Conservation (phyloP, 2,888 invertebrate species). For the Lissocephala sabroskyi region DNA sequence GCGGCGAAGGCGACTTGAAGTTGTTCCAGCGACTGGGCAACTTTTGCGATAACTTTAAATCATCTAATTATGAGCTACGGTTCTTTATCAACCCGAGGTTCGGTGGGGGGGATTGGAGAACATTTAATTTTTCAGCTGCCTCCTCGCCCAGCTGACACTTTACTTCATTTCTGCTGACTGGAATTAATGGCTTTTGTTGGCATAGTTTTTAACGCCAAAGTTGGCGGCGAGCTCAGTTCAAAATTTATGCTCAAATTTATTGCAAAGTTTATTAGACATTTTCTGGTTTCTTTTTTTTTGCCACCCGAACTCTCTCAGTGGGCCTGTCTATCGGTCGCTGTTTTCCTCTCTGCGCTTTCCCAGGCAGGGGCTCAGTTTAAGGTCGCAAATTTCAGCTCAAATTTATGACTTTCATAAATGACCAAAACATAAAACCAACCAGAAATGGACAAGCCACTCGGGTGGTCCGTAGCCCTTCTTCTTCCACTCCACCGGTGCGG, state of each 20-base stretch:
- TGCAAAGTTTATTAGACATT: constrained; percentile 64
- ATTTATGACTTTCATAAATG: constrained; percentile 68
- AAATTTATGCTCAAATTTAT: constrained; percentile 64
- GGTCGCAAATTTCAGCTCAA: constrained; percentile 36
- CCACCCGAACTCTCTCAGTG: too few relatives aligned
- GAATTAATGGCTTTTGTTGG: constrained; percentile 67
- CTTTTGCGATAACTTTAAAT: constrained; percentile 67
- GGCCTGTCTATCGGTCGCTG: too few relatives aligned
- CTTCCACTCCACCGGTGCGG: background rate
- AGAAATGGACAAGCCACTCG: too few relatives aligned
- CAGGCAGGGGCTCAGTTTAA: too few relatives aligned
- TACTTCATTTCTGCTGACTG: constrained; percentile 62
- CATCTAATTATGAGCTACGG: constrained; percentile 60
- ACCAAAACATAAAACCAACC: constrained; percentile 48
- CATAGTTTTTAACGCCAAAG: constrained; percentile 61
- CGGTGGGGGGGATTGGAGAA: background rate
- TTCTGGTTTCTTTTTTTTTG: constrained; percentile 27
- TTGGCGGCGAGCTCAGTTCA: constrained; percentile 37
- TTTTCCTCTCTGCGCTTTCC: too few relatives aligned
- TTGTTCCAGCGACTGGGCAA: constrained; percentile 33
- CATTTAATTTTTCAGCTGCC: constrained; percentile 4
- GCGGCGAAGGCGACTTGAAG: constrained; percentile 7
- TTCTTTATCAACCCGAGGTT: background rate
- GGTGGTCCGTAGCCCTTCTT: background rate
- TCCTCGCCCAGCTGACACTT: constrained; percentile 39